phyloP scores from a whole-genome alignment of 2,888 invertebrate species.

The Amphipyra berbera region DNA sequence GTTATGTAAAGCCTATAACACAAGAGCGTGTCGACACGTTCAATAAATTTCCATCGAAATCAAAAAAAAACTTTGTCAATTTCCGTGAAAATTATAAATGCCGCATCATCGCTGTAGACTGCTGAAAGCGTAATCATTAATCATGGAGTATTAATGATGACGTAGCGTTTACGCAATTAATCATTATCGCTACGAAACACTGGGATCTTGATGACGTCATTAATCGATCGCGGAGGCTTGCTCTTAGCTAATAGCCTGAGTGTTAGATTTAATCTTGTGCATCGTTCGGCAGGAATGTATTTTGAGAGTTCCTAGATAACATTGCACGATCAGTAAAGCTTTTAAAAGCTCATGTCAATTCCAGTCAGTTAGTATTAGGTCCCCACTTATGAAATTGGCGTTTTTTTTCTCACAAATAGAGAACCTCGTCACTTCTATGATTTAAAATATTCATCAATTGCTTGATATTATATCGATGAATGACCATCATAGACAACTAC shows the following conservation, averaged over 20 bases:
- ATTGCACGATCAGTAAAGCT: too few relatives aligned
- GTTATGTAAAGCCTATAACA: too few relatives aligned
- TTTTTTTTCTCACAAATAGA: too few relatives aligned
- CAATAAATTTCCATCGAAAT: not conserved
- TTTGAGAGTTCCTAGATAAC: too few relatives aligned
- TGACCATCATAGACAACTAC: too few relatives aligned
- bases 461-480: too few relatives aligned
- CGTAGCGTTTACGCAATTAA: slow-evolving; percentile 44
- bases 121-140: slow-evolving; percentile 43
- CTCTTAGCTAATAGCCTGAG: not conserved
- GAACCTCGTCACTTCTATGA: too few relatives aligned
- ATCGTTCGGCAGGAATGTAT: too few relatives aligned
- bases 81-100: not conserved
- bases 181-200: slow-evolving; percentile 43
- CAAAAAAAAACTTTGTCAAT: slow-evolving; percentile 10
- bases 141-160: slow-evolving; percentile 51
- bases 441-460: too few relatives aligned
- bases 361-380: too few relatives aligned
- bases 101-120: slow-evolving; percentile 18
- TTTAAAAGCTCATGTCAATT: too few relatives aligned
- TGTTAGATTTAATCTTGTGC: not conserved
- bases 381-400: too few relatives aligned
- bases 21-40: not conserved
- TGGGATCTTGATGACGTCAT: slow-evolving; percentile 28
- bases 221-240: slow-evolving; percentile 27